Conservation (phyloP, 2,888 invertebrate genomes). For the Autographa pulchrina region DNA sequence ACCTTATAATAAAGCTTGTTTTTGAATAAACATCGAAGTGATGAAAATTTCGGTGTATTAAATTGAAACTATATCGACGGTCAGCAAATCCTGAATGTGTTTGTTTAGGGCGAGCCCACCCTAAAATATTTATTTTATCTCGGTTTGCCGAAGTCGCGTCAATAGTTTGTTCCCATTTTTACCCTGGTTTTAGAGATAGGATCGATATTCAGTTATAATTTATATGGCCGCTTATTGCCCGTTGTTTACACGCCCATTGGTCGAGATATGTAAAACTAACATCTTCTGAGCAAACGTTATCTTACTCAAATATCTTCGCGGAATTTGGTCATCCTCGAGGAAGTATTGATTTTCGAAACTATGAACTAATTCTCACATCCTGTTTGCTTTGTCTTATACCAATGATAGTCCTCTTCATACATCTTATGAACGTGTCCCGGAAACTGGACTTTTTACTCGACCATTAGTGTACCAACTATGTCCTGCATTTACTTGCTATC, state of each 20-base stretch:
- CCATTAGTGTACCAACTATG: constrained; percentile 37
- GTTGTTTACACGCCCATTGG: constrained; percentile 78
- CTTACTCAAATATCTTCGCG: constrained; percentile 85
- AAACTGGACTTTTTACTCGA: constrained; percentile 33
- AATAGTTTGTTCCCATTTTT: constrained; percentile 87
- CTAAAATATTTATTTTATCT: constrained; percentile 90
- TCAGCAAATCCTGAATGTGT: constrained; percentile 88
- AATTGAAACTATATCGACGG: constrained; percentile 89
- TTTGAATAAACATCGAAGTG: constrained; percentile 69
- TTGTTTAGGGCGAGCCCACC: constrained; percentile 89
- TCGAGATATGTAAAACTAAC: constrained; percentile 84
- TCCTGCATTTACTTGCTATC: constrained; percentile 45
- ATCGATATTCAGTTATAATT: constrained; percentile 85
- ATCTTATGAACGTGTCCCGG: constrained; percentile 46
- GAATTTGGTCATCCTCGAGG: constrained; percentile 77
- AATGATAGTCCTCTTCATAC: constrained; percentile 51
- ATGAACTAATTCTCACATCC: constrained; percentile 72
- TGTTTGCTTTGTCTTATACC: constrained; percentile 73
- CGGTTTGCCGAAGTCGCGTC: constrained; percentile 88
- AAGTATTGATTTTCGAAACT: constrained; percentile 80
- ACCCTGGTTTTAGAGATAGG: constrained; percentile 82
- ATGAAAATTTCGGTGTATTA: constrained; percentile 87
- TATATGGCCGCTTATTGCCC: constrained; percentile 79
- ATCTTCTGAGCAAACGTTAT: constrained; percentile 83
- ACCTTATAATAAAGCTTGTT: constrained; percentile 66